phyloP scores from a whole-genome alignment of 2,797 vertebrate species.

The Tadarida brasiliensis region DNA sequence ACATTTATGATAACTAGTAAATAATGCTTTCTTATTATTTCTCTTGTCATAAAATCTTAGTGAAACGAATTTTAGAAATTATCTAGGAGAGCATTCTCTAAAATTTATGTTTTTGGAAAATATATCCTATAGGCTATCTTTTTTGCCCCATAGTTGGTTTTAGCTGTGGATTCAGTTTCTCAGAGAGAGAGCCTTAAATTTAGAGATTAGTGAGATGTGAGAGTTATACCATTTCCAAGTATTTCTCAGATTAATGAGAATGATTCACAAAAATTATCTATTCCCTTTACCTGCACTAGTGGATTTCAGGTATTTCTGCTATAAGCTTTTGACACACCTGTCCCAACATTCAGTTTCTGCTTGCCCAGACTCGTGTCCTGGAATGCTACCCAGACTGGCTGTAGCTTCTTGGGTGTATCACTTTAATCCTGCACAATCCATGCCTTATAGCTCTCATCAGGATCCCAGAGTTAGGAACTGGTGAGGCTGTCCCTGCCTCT shows the following conservation, averaged over 20 bases:
- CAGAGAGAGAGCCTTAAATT: background rate
- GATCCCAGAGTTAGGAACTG: background rate
- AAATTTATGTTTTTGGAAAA: background rate
- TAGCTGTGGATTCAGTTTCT: background rate
- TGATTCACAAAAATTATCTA: background rate
- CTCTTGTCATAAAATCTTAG: background rate
- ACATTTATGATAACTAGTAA: background rate
- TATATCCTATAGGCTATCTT: background rate
- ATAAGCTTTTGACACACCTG: background rate
- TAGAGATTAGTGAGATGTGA: background rate
- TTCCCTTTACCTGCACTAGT: background rate
- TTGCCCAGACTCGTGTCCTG: background rate
- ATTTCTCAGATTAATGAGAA: background rate
- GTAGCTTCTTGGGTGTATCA: background rate
- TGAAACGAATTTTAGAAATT: conserved; percentile 1
- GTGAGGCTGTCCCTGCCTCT: background rate
- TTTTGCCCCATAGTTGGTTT: background rate
- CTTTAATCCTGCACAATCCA: background rate
- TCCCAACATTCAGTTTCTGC: background rate
- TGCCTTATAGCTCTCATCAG: too few species aligned
- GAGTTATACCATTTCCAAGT: background rate
- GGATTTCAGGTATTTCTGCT: conserved; percentile 3
- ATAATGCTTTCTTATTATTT: background rate
- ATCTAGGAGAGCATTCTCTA: background rate
- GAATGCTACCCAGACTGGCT: background rate